Base-by-base conservation (phyloP, 53 echinoderm and acorn worm species). In the Apostichopus leukothele region DNA sequence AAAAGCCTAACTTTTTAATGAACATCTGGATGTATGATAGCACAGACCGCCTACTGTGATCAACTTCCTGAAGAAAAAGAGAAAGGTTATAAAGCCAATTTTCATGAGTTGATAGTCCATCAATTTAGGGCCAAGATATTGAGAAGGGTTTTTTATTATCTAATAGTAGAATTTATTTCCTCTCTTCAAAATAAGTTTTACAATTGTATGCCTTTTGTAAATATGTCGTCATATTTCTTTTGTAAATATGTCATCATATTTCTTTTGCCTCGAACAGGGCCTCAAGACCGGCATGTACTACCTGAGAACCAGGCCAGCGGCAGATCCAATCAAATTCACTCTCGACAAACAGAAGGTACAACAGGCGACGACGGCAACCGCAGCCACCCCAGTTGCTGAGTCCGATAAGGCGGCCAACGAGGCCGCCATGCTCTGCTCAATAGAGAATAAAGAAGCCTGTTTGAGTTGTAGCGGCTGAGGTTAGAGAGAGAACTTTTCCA, bases 261-360 rank as follows among this genome's bases (percentile, higher is more conserved):
- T 76, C 5, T 16, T 22, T 9, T 16, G 20, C 60, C 16, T 73
- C 87, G 76, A 14, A 51, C 83, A 97, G 98, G 98, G 98, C 6
- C 85, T 97, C 74, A 97, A 97, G 89, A 97, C 98, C 5, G 98
- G 98, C 57, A 97, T 97, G 98, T 97, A 97, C 88, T 97, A 97
- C 93, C 98, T 97, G 22, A 93, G 95, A 50, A 97, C 98, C 67
- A 88, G 94, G 50, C 98, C 97, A 78, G 98, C 98, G 19, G 98
- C 98, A 22, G 92, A 95, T 80, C 98, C 98, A 10, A 97, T 97
- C 93, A 90, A 97, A 75, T 97, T 97, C 91, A 97, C 98, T 39
- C 78, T 97, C 67, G 94, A 97, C 90, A 97, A 97, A 63, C 76
- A 91, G 52, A 91, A 89, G 88, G 79, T 92, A 76, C 89, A 91